Percentiles rank a stretch among this genome's conserved stretches.
These are phyloP conservation scores for Cataglyphis cursor DNA, from an alignment of 2,888 invertebrate species.

Conservation along the genomic window DNA sequence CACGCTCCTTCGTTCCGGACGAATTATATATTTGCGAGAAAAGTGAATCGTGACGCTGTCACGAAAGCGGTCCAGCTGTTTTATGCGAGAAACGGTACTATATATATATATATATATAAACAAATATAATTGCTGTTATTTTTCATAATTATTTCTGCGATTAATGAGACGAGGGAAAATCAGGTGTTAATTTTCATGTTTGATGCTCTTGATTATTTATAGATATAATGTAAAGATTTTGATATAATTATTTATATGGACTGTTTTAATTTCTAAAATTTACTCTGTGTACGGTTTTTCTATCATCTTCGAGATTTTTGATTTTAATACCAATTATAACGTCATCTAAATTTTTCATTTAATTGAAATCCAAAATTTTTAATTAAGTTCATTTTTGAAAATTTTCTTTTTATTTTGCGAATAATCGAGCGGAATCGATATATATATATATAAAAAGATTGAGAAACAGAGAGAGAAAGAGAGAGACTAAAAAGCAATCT, in stretches of 20 bases:
- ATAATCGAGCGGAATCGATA: neutral
- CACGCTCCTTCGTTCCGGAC: slow-evolving; percentile 22
- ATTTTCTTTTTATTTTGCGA: neutral
- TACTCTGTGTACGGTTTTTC: neutral
- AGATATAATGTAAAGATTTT: neutral
- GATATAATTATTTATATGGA: neutral
- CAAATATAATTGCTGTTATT: neutral
- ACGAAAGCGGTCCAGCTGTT: neutral
- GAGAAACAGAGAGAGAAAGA: neutral
- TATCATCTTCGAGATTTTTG: neutral
- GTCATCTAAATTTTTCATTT: neutral
- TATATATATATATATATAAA: too few species aligned
- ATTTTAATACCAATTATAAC: neutral
- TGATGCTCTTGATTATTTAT: neutral
- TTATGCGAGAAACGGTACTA: neutral
- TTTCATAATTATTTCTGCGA: neutral
- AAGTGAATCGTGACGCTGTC: slow-evolving; percentile 21
- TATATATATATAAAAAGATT: neutral
- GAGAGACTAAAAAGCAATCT: neutral
- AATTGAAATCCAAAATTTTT: neutral
- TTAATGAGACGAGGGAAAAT: neutral
- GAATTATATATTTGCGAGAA: slow-evolving; percentile 18
- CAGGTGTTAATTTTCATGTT: neutral
- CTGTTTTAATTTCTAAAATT: neutral
- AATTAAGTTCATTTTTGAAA: neutral